phyloP scores from a whole-genome alignment of 2,888 invertebrate species.

The Ochlodes sylvanus region DNA sequence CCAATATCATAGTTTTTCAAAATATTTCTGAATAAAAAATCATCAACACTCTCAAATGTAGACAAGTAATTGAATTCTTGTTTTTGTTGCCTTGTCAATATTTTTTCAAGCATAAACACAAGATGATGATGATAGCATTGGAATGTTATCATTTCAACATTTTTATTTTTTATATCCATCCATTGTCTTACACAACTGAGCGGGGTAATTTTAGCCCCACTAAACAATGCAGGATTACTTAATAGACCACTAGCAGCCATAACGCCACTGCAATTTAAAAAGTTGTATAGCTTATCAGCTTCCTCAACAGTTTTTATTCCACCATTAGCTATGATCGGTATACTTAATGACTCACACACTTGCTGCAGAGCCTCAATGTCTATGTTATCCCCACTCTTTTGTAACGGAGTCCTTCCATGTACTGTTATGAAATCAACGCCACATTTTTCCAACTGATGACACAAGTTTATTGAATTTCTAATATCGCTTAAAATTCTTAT shows the following conservation, averaged over 20 bases:
- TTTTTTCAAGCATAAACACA: constrained; percentile 96
- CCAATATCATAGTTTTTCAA: constrained; percentile 63
- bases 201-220: constrained; percentile 89
- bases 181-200: constrained; percentile 92
- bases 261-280: constrained; percentile 91
- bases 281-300: constrained; percentile 87
- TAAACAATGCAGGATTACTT: constrained; percentile 95
- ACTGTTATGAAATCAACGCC: constrained; percentile 96
- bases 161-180: constrained; percentile 88
- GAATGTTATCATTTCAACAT: constrained; percentile 88
- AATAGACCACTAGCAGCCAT: constrained; percentile 97
- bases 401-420: constrained; percentile 95
- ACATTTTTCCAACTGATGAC: constrained; percentile 91
- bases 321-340: constrained; percentile 97
- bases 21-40: constrained; percentile 87
- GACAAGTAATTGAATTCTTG: constrained; percentile 91
- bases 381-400: constrained; percentile 90
- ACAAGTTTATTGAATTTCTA: constrained; percentile 91
- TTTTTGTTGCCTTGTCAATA: constrained; percentile 89
- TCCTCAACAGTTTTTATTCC: constrained; percentile 91
- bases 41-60: constrained; percentile 87
- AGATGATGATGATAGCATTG: constrained; percentile 97
- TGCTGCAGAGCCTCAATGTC: constrained; percentile 89
- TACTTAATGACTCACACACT: constrained; percentile 88
- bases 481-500: constrained; percentile 91